These are phyloP conservation scores for Macrotus californicus DNA, from an alignment of 2,113 vertebrate species.

Conservation along the genomic window DNA sequence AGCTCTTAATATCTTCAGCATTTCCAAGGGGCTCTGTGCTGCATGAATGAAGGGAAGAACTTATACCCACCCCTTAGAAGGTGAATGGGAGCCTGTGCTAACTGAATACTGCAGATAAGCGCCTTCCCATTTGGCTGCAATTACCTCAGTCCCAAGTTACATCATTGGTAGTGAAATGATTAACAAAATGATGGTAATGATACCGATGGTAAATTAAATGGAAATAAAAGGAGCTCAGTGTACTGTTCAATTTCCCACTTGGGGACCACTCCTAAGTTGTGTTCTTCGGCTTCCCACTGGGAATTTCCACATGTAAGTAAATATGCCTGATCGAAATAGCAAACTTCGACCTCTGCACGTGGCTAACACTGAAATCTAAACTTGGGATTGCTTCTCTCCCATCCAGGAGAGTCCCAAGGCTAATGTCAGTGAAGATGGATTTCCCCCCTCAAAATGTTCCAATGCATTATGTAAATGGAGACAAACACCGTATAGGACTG, in stretches of 20 bases:
- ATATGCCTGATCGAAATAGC: slow-evolving; percentile 26
- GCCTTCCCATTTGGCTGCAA: slow-evolving; percentile 40
- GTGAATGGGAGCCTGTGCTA: slow-evolving; percentile 42
- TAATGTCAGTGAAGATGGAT: slow-evolving; percentile 39
- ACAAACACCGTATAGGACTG: slow-evolving; percentile 58
- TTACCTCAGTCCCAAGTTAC: slow-evolving; percentile 61
- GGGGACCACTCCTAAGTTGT: slow-evolving; percentile 52
- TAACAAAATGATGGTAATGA: slow-evolving; percentile 66
- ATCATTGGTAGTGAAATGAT: slow-evolving; percentile 57
- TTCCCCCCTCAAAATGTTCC: neutral
- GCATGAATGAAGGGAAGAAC: neutral
- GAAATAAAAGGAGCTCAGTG: slow-evolving; percentile 65
- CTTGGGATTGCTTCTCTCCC: neutral
- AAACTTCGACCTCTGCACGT: neutral
- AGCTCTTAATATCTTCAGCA: slow-evolving; percentile 14
- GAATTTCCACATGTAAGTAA: slow-evolving; percentile 61
- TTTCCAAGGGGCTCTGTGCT: neutral
- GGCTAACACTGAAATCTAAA: neutral
- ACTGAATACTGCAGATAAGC: slow-evolving; percentile 9
- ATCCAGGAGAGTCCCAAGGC: neutral
- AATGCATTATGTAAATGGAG: slow-evolving; percentile 61
- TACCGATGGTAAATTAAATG: slow-evolving; percentile 64
- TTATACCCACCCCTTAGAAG: slow-evolving; percentile 7
- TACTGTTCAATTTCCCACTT: slow-evolving; percentile 64
- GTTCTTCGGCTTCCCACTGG: slow-evolving; percentile 30